Base-by-base conservation (phyloP, 1,140 invertebrate species). In the Magallana angulata region DNA sequence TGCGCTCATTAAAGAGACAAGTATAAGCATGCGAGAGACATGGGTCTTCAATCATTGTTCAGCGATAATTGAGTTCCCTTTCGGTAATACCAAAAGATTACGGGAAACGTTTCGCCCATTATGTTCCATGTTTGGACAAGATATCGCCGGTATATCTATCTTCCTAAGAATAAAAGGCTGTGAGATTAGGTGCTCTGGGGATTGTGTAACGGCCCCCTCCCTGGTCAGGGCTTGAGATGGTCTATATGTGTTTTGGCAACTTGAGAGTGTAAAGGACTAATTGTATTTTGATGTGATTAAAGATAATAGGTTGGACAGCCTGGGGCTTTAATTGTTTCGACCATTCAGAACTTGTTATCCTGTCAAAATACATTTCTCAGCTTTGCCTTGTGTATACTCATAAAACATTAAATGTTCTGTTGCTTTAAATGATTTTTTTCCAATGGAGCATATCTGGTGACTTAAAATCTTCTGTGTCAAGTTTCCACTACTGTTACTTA, bases 281-380 rank as follows among this genome's bases (percentile, higher is more conserved):
- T 76, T 76, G 68, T 76, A 11, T 76, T 36, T 76, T 76, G 68
- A 76, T 76, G 68, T 76, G 68, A 76, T 76, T 36, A 76, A 30
- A 76, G 68, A 76, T 76, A 76, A 76, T 76, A 76, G 68, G 18
- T 76, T 24, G 36, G 18, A 76, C 16, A 6, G 68, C 68, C 68
- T 30, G 4, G 24, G 68, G 68, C 8, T 48, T 16, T 48, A 48
- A 48, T 48, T 48, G 36, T 48, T 48, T 48, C 36, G 36, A 48
- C 36, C 36, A 48, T 48, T 48, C 36, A 48, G 36, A 48, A 16
- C 16, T 64, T 64, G 60, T 64, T 5, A 18, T n/a, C 60, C 60
- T 64, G 60, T 64, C 16, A 64, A 64, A 76, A 30, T 76, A 76
- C 1, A 76, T 76, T 36, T 24, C 68, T 11, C 24, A 30, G 24